A percentile compares a stretch with the other conserved stretches of the same genome.
phyloP scores from a whole-genome alignment of 2,797 vertebrate genomes.

The Champsocephalus gunnari region DNA sequence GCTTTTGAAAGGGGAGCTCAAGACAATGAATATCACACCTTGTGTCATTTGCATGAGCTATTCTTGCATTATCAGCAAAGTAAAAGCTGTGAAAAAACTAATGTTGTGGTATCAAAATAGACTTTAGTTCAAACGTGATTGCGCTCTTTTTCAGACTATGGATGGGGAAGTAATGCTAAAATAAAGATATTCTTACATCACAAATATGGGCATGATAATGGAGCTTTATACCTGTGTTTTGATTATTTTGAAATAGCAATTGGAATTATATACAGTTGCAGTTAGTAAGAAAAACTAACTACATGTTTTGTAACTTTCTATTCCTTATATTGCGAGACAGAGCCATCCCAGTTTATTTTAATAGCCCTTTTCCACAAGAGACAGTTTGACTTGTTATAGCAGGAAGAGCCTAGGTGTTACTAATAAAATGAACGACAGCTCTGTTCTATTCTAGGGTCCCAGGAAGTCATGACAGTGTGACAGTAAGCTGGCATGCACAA shows the following conservation, averaged over 20 bases:
- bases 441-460: neutral
- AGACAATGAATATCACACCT: constrained; percentile 14
- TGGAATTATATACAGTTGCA: neutral
- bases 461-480: neutral
- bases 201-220: neutral
- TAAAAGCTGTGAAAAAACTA: neutral
- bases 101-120: too few relatives aligned
- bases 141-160: neutral
- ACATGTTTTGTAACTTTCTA: neutral
- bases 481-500: neutral
- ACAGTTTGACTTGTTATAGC: neutral
- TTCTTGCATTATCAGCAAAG: neutral
- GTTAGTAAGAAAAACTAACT: neutral
- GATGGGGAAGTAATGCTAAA: neutral
- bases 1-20: neutral
- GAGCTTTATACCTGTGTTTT: neutral
- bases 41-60: neutral
- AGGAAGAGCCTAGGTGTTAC: neutral
- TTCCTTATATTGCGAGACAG: neutral
- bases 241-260: neutral
- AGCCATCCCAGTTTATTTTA: neutral
- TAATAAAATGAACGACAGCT: neutral
- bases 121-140: neutral
- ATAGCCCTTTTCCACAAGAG: neutral
- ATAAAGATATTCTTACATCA: neutral